phyloP scores from a whole-genome alignment of 2,888 invertebrate species.

The Leptinotarsa haldemani region DNA sequence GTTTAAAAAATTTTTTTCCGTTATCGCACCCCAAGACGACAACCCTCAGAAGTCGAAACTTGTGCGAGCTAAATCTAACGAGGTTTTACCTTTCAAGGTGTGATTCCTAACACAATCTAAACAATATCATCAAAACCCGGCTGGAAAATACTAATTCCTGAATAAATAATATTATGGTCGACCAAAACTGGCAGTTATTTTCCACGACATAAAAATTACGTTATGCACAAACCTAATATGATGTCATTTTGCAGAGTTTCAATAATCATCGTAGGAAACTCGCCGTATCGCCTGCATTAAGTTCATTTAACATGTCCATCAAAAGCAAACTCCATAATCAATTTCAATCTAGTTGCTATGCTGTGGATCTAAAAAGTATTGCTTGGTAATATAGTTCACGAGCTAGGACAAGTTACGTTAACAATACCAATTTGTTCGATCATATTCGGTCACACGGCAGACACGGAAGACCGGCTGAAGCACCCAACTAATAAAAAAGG shows the following conservation, averaged over 20 bases:
- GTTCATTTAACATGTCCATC: slow-evolving; percentile 6
- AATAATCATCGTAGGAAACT: neutral
- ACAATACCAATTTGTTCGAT: neutral
- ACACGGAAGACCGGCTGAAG: no score
- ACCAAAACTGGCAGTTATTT: neutral
- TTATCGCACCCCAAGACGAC: no score
- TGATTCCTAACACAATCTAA: no score
- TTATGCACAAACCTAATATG: neutral
- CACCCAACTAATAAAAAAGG: no score
- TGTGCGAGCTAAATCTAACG: no score
- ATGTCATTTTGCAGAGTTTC: neutral
- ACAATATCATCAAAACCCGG: neutral
- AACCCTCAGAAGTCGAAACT: no score
- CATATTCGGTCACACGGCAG: no score
- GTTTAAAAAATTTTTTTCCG: no score
- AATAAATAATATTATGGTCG: neutral
- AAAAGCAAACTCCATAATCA: neutral
- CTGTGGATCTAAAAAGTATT: neutral
- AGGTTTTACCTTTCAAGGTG: no score
- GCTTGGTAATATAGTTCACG: neutral
- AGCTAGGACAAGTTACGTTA: neutral
- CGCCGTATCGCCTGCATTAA: neutral
- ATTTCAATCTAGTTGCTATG: slow-evolving; percentile 8
- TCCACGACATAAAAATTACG: neutral
- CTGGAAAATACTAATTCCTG: neutral